Percentiles rank a stretch among this genome's conserved stretches.
Evolutionary conservation across 2,888 invertebrate genomes (phyloP).

Genomic region (Hypolimnas misippus): DNA sequence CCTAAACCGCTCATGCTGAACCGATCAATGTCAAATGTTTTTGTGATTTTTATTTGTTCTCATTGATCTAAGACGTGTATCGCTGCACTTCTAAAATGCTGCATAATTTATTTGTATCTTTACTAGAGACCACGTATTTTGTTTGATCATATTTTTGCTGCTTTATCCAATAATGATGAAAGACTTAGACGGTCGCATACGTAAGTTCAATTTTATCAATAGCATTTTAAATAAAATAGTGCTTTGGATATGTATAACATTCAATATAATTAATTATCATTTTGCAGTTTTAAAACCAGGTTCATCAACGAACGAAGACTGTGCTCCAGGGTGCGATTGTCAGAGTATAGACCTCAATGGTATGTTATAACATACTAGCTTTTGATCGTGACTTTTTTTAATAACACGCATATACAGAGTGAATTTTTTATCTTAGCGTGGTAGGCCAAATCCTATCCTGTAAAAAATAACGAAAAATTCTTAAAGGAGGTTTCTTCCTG

Average conservation of each 20-base stretch:
- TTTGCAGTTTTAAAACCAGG: conserved; percentile 52
- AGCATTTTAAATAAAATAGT: too few relatives aligned
- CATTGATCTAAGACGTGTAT: conserved; percentile 7
- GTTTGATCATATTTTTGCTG: background rate
- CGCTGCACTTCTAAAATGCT: conserved; percentile 14
- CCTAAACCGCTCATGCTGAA: background rate
- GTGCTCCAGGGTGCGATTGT: conserved; percentile 63
- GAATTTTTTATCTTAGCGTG: too few relatives aligned
- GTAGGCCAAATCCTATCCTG: background rate
- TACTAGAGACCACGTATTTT: conserved; percentile 11
- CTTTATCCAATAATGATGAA: conserved; percentile 47
- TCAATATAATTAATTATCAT: background rate
- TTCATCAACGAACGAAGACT: conserved; percentile 44
- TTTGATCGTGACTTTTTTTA: too few relatives aligned
- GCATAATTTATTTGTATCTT: conserved; percentile 13
- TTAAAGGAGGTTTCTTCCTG: too few relatives aligned
- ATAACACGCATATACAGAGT: too few relatives aligned
- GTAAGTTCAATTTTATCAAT: conserved; percentile 45
- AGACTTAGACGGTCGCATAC: conserved; percentile 40
- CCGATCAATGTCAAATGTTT: conserved; percentile 7
- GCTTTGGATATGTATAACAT: background rate
- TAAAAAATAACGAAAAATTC: too few relatives aligned
- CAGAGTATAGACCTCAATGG: conserved; percentile 53
- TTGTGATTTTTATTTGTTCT: background rate
- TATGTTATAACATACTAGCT: too few relatives aligned